phyloP scores from a whole-genome alignment of 2,113 vertebrate species.

The Cheirogaleus medius region DNA sequence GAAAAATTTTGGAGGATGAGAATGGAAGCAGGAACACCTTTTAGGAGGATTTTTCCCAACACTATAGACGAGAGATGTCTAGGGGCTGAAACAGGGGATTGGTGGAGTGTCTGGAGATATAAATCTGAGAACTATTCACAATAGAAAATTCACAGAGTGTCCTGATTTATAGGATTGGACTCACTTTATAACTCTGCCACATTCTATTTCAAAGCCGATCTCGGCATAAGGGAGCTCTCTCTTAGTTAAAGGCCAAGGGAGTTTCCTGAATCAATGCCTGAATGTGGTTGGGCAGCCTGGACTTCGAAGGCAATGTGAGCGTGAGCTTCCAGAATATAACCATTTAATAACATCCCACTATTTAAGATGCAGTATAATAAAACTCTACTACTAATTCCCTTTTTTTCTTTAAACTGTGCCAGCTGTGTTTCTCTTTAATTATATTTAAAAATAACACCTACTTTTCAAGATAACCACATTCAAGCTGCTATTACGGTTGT shows the following conservation, averaged over 20 bases:
- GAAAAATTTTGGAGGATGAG: background rate
- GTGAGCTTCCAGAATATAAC: background rate
- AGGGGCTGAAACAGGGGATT: background rate
- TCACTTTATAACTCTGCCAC: conserved; percentile 13
- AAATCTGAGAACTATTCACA: background rate
- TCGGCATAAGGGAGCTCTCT: background rate
- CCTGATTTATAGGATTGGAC: background rate
- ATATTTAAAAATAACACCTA: conserved; percentile 66
- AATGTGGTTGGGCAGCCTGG: background rate
- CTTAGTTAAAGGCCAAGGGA: background rate
- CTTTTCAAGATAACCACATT: conserved; percentile 43
- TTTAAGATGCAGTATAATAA: conserved; percentile 7
- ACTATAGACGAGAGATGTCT: background rate
- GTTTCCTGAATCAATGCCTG: background rate
- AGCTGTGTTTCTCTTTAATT: conserved; percentile 61
- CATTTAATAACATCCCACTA: background rate
- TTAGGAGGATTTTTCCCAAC: background rate
- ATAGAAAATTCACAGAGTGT: background rate
- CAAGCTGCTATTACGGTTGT: conserved; percentile 1
- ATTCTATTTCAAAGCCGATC: conserved; percentile 22
- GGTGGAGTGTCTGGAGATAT: background rate
- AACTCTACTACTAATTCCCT: background rate
- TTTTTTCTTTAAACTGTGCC: background rate
- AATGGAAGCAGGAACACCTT: background rate
- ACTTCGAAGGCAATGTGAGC: background rate